Evolutionary conservation across 2,113 vertebrate species (phyloP).

Genomic region (Lipotes vexillifer): DNA sequence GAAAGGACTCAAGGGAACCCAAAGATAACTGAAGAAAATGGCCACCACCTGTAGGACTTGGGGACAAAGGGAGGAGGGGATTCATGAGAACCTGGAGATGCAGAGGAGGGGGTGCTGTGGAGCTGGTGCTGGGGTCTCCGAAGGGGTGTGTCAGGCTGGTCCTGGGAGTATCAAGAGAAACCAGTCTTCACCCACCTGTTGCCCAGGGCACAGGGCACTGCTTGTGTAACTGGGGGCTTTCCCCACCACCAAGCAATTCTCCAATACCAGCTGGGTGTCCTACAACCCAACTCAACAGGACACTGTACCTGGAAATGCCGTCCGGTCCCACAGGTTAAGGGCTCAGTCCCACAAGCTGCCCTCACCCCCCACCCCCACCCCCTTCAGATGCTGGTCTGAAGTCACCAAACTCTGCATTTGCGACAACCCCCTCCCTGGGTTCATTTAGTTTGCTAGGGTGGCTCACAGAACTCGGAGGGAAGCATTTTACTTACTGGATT

Average conservation of each 20-base stretch:
- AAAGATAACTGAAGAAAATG: background rate
- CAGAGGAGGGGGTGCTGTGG: background rate
- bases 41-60: background rate
- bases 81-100: background rate
- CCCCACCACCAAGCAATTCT: background rate
- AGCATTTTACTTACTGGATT: background rate
- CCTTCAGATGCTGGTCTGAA: background rate
- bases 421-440: background rate
- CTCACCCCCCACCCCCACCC: background rate
- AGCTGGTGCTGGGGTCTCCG: background rate
- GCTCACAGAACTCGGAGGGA: background rate
- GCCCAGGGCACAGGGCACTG: background rate
- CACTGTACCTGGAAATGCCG: background rate
- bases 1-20: background rate
- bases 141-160: background rate
- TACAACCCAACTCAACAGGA: background rate
- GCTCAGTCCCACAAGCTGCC: background rate
- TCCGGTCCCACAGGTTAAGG: background rate
- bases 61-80: background rate
- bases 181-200: background rate
- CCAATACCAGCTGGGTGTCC: background rate
- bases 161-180: background rate
- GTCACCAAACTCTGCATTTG: background rate
- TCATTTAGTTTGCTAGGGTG: background rate
- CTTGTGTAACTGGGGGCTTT: background rate